These are phyloP conservation scores for Cinara cedri DNA, from an alignment of 2,888 invertebrate species.

Conservation along the genomic window DNA sequence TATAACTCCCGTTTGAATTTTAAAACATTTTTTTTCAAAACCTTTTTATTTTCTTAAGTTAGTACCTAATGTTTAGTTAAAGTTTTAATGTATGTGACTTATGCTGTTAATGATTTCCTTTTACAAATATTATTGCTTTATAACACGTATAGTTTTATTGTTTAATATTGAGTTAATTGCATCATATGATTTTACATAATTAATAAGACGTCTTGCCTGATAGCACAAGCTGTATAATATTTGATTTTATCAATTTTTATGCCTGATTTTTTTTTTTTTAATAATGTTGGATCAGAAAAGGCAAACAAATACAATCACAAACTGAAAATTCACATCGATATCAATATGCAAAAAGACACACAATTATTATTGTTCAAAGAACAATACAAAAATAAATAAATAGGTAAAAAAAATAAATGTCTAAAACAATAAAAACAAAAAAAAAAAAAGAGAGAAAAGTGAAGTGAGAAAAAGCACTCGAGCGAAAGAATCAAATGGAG, in stretches of 20 bases:
- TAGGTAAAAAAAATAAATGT: constrained; percentile 14
- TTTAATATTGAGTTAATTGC: too few species aligned
- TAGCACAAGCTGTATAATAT: constrained; percentile 41
- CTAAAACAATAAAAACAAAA: constrained; percentile 43
- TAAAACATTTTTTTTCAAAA: background rate
- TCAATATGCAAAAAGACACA: constrained; percentile 57
- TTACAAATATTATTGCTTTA: background rate
- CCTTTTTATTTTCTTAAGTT: background rate
- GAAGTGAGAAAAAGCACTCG: constrained; percentile 57
- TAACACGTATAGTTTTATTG: background rate
- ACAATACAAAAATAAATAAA: constrained; percentile 52
- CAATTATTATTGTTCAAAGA: constrained; percentile 53
- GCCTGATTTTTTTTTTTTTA: constrained; percentile 30
- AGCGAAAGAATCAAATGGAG: constrained; percentile 55
- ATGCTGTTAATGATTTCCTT: background rate
- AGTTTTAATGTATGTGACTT: background rate
- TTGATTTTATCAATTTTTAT: constrained; percentile 12
- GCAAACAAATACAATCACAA: constrained; percentile 56
- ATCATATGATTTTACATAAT: background rate
- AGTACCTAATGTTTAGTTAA: background rate
- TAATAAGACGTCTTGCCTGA: background rate
- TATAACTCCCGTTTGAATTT: background rate
- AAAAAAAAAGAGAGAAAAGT: constrained; percentile 51
- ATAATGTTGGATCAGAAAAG: constrained; percentile 43
- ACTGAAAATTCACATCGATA: constrained; percentile 55